These are phyloP conservation scores for Apostichopus parvimensis DNA, from an alignment of 35 echinoderm and acorn worm species.

Conservation along the genomic window DNA sequence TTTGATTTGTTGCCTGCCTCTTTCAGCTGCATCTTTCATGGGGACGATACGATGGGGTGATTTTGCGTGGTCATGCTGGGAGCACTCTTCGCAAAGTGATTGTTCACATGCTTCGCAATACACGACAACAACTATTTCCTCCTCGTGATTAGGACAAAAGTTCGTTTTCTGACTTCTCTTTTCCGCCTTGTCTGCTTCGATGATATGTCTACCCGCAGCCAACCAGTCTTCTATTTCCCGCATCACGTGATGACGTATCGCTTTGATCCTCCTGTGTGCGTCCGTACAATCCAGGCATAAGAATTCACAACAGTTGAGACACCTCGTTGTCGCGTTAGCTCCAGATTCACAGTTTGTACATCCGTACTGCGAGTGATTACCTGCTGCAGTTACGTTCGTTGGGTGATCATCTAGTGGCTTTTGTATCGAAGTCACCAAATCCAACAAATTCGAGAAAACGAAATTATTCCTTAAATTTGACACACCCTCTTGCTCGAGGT, in stretches of 20 bases:
- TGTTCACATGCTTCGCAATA: slow-evolving; percentile 85
- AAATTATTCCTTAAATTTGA: slow-evolving; percentile 88
- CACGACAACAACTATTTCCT: slow-evolving; percentile 47
- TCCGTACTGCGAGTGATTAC: slow-evolving; percentile 51
- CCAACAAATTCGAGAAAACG: slow-evolving; percentile 83
- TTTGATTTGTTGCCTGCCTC: slow-evolving; percentile 76
- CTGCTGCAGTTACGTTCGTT: slow-evolving; percentile 34
- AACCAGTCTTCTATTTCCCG: slow-evolving; percentile 83
- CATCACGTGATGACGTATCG: slow-evolving; percentile 90
- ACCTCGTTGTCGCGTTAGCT: slow-evolving; percentile 65
- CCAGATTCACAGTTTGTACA: slow-evolving; percentile 85
- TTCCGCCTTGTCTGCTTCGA: slow-evolving; percentile 59
- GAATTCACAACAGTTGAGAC: slow-evolving; percentile 92
- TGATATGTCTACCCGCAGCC: slow-evolving; percentile 72
- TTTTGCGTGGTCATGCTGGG: slow-evolving; percentile 68
- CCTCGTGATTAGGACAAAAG: slow-evolving; percentile 68
- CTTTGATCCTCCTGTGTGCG: slow-evolving; percentile 78
- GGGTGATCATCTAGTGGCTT: slow-evolving; percentile 65
- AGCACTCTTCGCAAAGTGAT: slow-evolving; percentile 70
- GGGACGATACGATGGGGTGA: slow-evolving; percentile 76
- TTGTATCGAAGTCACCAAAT: slow-evolving; percentile 87
- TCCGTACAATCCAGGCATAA: slow-evolving; percentile 76
- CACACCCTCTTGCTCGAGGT: slow-evolving; percentile 75
- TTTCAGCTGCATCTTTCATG: slow-evolving; percentile 73
- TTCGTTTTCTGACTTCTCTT: slow-evolving; percentile 58